phyloP scores from a whole-genome alignment of 1,140 invertebrate species.

The Drosophila simulans region DNA sequence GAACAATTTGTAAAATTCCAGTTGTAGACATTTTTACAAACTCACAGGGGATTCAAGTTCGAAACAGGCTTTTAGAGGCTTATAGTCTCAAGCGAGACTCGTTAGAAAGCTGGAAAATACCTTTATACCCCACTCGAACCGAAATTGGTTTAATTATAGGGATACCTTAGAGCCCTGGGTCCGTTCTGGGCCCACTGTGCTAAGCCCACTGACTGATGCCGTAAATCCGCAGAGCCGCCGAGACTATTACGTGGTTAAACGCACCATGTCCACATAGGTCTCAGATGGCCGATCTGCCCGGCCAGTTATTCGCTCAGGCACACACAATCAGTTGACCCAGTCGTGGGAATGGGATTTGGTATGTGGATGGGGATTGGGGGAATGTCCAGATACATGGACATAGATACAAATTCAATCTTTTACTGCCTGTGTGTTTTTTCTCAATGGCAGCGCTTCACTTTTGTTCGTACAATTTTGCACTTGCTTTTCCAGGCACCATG shows the following conservation, averaged over 20 bases:
- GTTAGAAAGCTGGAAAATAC: neutral
- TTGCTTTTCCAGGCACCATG: conserved; percentile 38
- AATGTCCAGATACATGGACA: conserved; percentile 39
- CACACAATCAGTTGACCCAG: conserved; percentile 52
- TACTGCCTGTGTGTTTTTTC: conserved; percentile 49
- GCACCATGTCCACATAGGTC: conserved; percentile 59
- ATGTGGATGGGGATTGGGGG: neutral
- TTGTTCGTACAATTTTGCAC: conserved; percentile 56
- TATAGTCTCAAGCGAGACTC: conserved; percentile 10
- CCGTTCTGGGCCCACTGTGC: conserved; percentile 32
- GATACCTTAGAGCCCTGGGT: conserved; percentile 15
- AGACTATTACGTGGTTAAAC: conserved; percentile 64
- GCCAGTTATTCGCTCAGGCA: conserved; percentile 53
- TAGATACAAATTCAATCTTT: conserved; percentile 62
- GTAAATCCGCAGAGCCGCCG: conserved; percentile 46
- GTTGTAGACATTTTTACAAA: neutral
- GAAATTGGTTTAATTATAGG: conserved; percentile 44
- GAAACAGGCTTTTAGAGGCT: conserved; percentile 17
- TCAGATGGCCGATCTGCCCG: conserved; percentile 47
- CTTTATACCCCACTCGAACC: conserved; percentile 30
- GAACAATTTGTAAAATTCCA: neutral
- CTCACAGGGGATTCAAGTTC: neutral
- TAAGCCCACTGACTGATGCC: conserved; percentile 33
- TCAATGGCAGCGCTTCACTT: conserved; percentile 52
- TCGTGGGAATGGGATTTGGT: neutral